Evolutionary conservation across 1,140 invertebrate species (phyloP), one percentile per base, ranked within the genome.

Genomic region (Drosophila ambigua): DNA sequence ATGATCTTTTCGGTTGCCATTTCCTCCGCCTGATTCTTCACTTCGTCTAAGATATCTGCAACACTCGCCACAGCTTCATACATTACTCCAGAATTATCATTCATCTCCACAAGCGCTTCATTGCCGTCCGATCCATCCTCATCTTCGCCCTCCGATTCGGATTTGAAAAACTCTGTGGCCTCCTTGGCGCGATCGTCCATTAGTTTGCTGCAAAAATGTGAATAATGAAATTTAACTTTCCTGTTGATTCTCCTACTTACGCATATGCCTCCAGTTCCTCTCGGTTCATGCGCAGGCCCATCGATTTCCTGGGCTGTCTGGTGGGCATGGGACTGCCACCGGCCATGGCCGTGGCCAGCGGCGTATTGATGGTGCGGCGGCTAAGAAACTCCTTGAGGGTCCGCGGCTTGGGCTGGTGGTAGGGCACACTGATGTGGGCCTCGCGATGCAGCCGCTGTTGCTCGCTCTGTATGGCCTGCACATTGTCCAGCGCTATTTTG

Each of bases 361-460:
- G 91, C 31, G 77, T 72, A 5, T 87, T 80, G n/a, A 92, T 89
- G 8, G 84, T 92, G 5, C 80, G 72, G 0, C 91, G 73, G 16
- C 54, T 92, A 0, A 96, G 91, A 92, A 96, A 96, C 82, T 96
- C 95, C 62, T 94, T 92, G 4, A 97, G 85, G 1, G 94, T 94
- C 44, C 94, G 92, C 48, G 95, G 94, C 79, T 95, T 95, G 4
- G 96, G 96, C 77, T 93, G 93, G 84, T 96, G 95, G 91, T 96
- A 96, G 0, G 96, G 96, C 15, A 97, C 90, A 54, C 55, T 91
- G 4, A 96, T 91, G 58, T 93, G 80, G 2, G 93, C 93, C 91
- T 96, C 95, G 51, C 95, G 92, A 2, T 95, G 75, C 77, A 95
- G 92, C 43, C 95, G 91, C 84, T 96, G 95, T 9, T 92, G 92